These are phyloP conservation scores for Phenganax stokvisi DNA, from an alignment of 92 coral and sea anemone genomes.

Conservation along the genomic window DNA sequence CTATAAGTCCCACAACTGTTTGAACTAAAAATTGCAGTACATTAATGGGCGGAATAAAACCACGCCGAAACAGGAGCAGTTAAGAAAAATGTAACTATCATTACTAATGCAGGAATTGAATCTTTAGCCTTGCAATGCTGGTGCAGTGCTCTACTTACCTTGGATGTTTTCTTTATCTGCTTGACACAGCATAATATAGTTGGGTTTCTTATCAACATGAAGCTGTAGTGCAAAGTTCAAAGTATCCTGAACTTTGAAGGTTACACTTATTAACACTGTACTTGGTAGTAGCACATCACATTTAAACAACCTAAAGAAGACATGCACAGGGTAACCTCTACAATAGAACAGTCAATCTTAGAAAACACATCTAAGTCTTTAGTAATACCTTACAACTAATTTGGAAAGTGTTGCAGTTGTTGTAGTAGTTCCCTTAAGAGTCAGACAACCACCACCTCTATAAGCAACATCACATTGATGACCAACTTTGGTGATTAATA, in stretches of 20 bases:
- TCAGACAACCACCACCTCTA: constrained; percentile 86
- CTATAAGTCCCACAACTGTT: no score
- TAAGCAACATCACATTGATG: constrained; percentile 60
- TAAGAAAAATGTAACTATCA: no score
- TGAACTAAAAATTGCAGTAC: no score
- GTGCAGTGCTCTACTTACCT: not conserved
- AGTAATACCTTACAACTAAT: constrained; percentile 70
- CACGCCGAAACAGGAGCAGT: no score
- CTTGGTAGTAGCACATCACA: constrained; percentile 53
- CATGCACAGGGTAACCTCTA: not conserved
- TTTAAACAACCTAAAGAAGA: constrained; percentile 62
- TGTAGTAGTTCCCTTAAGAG: constrained; percentile 54
- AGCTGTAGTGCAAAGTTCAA: constrained; percentile 77
- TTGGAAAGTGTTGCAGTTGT: constrained; percentile 51
- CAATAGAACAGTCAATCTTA: not conserved
- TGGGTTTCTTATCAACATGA: constrained; percentile 72
- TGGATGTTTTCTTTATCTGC: not conserved
- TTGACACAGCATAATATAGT: constrained; percentile 75
- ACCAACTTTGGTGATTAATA: constrained; percentile 56
- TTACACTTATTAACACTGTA: constrained; percentile 70
- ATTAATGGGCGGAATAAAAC: no score
- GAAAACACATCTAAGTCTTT: not conserved
- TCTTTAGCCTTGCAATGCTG: no score
- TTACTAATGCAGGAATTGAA: no score
- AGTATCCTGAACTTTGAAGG: constrained; percentile 58